Base-by-base conservation (phyloP, 2,113 vertebrate genomes). In the Neotoma lepida region DNA sequence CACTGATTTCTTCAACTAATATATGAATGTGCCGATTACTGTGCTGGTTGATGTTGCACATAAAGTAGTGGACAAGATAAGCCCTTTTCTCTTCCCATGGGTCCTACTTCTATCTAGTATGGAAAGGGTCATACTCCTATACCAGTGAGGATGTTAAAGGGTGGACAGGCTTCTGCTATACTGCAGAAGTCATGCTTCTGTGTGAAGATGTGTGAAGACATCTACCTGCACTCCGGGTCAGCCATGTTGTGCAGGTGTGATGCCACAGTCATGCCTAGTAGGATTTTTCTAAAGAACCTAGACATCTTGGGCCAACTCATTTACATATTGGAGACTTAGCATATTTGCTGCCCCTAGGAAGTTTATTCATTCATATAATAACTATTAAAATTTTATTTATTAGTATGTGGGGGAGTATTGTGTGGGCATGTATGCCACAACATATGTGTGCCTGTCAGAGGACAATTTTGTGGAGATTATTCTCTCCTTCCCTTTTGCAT, bases 61-160 rank as follows among this genome's bases (percentile, higher is more conserved):
- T 30, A 35, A 9, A 17, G 4, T 9, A 4, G 51, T 44, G 30
- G 39, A 35, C 3, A 64, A 44, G n/a, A 44, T 24, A 74, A 2
- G 17, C 4, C 74, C 33, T 64, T 61, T 39, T 46, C 24, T 49
- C 22, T 84, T 66, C 51, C 44, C 44, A 2, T 4, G 20, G 33
- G 35, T 41, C 35, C 41, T 30, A 2, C 54, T 64, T 70, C 58
- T 76, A 17, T 33, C 20, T 39, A 1, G 3, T 46, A 35, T 30
- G 24, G 39, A 8, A 44, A 13, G 33, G 2, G 2, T 44, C 46
- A 35, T 0, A 0, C 30, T 2, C 3, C 39, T 46, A 1, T 9
- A 14, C 35, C 54, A 5, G 14, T 41, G 33, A 46, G 71, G 63
- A 80, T 24, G 56, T 9, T 17, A 28, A 7, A 20, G 61, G 30